Percentiles rank a stretch among this genome's conserved stretches.
Evolutionary conservation across 2,888 invertebrate species (phyloP).

Genomic region (Netelia inedita): DNA sequence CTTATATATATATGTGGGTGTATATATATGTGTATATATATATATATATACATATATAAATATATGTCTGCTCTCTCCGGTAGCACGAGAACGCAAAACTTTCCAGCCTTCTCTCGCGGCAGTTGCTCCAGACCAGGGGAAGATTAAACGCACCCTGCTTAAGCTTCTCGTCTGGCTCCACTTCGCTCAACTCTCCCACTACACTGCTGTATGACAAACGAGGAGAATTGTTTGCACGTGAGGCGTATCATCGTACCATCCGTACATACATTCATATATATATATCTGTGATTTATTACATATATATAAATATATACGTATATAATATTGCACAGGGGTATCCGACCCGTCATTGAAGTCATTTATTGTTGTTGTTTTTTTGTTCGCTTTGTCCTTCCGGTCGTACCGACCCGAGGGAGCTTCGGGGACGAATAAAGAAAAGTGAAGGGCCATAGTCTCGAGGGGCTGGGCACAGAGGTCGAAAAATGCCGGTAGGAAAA

Average conservation of each 20-base stretch:
- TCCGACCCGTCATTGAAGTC: constrained; percentile 9
- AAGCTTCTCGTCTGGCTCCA: constrained; percentile 69
- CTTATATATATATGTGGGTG: neutral
- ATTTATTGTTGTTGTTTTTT: constrained; percentile 51
- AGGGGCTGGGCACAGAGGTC: constrained; percentile 53
- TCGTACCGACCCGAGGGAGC: constrained; percentile 8
- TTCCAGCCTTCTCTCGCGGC: constrained; percentile 44
- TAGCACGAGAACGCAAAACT: constrained; percentile 61
- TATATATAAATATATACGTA: constrained; percentile 1
- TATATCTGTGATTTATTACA: neutral
- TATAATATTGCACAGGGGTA: neutral
- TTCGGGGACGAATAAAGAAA: constrained; percentile 70
- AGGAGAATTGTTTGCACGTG: constrained; percentile 60
- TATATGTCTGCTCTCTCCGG: neutral
- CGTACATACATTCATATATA: neutral
- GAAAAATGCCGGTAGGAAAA: constrained; percentile 68
- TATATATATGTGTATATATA: no score
- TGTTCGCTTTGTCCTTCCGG: constrained; percentile 65
- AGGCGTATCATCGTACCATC: constrained; percentile 18
- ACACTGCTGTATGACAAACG: constrained; percentile 69
- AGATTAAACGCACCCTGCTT: constrained; percentile 76
- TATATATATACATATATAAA: neutral
- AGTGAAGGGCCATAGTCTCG: constrained; percentile 66
- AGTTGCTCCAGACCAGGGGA: constrained; percentile 65
- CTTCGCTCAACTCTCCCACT: constrained; percentile 36